Conservation (phyloP, 2,888 invertebrate genomes). For the Acanthosoma haemorrhoidale region DNA sequence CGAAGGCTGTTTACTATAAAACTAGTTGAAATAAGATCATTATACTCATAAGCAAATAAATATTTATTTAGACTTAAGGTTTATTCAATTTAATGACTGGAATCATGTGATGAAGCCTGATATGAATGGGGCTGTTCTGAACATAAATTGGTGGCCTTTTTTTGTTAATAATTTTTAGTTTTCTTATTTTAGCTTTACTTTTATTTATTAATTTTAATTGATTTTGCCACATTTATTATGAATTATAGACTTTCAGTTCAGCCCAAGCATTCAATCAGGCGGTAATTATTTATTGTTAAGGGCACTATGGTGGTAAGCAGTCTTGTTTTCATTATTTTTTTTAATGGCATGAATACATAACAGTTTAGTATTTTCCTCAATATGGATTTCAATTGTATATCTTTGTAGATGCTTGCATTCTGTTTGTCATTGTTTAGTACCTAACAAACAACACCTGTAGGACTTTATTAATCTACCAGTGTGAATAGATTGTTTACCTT, state of each 20-base stretch:
- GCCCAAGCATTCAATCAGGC: constrained; percentile 17
- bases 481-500: neutral
- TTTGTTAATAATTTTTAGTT: constrained; percentile 3
- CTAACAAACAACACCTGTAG: constrained; percentile 5
- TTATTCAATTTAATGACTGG: constrained; percentile 24
- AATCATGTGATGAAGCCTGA: constrained; percentile 25
- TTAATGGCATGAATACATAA: constrained; percentile 20
- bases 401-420: constrained; percentile 24
- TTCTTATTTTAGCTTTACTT: constrained; percentile 9
- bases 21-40: constrained; percentile 26
- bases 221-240: neutral
- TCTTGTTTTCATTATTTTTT: constrained; percentile 20
- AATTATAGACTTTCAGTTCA: constrained; percentile 20
- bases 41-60: constrained; percentile 24
- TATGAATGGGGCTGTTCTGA: constrained; percentile 22
- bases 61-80: constrained; percentile 26
- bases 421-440: constrained; percentile 26
- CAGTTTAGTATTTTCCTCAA: constrained; percentile 13
- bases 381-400: constrained; percentile 23
- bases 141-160: neutral
- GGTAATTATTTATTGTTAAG: constrained; percentile 24
- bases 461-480: constrained; percentile 5
- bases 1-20: constrained; percentile 29
- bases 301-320: constrained; percentile 28
- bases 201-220: constrained; percentile 16